Evolutionary conservation across 2,888 invertebrate genomes (phyloP), one percentile per base, ranked within the genome.

Genomic region (Drosophila maculinotata): DNA sequence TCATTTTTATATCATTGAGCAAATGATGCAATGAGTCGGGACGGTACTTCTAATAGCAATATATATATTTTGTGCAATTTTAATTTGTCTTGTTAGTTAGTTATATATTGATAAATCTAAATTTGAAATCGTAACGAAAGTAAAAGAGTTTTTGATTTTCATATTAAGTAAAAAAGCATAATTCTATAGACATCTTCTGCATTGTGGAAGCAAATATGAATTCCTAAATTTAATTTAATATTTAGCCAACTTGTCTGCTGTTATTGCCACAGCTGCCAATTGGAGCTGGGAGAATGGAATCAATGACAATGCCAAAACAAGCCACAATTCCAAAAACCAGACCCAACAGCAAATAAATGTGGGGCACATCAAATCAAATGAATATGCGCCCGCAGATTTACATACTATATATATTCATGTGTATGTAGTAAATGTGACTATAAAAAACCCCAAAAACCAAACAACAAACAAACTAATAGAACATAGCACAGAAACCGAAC

Each of bases 361-460:
- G 49, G 41, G 67, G 64, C 41, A 41, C 62, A 62, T 65, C 54
- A 59, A 80, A 84, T 84, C 85, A 70, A 81, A 84, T 84, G 67
- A 68, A 80, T 78, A 35, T 80, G 69, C 65, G 54, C 58, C 70
- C 58, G 51, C 67, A 70, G 79, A 75, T 84, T 84, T 84, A 52
- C 49, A 56, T 67, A 60, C 36, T 42, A 53, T 36, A 54, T 35
- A 30, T 3, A 58, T 6, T 53, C 1, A 35, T 56, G 30, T 23
- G 35, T 51, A 57, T 38, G 52, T 44, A 26, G 17, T 39, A 48
- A 52, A 52, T 54, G 36, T 54, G 52, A 26, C 25, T 39, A 36
- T 64, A 59, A 63, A 73, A 67, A 73, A 52, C 45, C 47, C 36
- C 36, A 53, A 58, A 66, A 38, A 38, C 17, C 57, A 79, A 79